Percentiles rank a stretch among this genome's conserved stretches.
These are phyloP conservation scores for Lycocerus yunnanus DNA, from an alignment of 2,888 invertebrate species.

Conservation along the genomic window DNA sequence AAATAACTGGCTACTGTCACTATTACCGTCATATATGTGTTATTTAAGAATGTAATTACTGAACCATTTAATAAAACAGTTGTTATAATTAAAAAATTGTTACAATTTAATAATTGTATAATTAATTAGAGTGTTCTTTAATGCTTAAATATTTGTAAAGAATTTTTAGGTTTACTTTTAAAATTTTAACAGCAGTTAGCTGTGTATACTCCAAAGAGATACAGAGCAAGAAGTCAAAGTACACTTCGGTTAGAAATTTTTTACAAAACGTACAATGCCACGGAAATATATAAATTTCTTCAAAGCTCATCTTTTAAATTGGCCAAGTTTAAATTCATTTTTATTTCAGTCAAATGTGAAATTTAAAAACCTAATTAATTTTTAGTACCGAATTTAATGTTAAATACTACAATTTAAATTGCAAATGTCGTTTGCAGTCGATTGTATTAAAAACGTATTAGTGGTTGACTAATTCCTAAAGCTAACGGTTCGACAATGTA, in stretches of 20 bases:
- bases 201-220: not conserved
- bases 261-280: too few species aligned
- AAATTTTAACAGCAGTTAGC: too few species aligned
- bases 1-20: slow-evolving; percentile 11
- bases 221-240: not conserved
- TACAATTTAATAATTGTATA: too few species aligned
- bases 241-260: too few species aligned
- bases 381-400: not conserved
- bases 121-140: too few species aligned
- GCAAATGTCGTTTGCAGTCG: not conserved
- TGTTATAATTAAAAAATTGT: not conserved
- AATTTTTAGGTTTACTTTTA: too few species aligned
- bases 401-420: not conserved
- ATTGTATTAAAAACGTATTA: not conserved
- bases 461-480: slow-evolving; percentile 1
- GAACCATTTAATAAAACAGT: not conserved
- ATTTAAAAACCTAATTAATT: not conserved
- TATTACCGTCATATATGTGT: not conserved
- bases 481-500: slow-evolving; percentile 4
- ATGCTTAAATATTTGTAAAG: too few species aligned
- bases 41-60: not conserved
- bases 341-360: not conserved
- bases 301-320: too few species aligned
- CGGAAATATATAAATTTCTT: too few species aligned
- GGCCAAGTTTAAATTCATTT: not conserved